A percentile compares a stretch with the other conserved stretches of the same genome.
These are phyloP conservation scores for Oxycera nigricornis DNA, from an alignment of 2,888 invertebrate species.

Conservation along the genomic window DNA sequence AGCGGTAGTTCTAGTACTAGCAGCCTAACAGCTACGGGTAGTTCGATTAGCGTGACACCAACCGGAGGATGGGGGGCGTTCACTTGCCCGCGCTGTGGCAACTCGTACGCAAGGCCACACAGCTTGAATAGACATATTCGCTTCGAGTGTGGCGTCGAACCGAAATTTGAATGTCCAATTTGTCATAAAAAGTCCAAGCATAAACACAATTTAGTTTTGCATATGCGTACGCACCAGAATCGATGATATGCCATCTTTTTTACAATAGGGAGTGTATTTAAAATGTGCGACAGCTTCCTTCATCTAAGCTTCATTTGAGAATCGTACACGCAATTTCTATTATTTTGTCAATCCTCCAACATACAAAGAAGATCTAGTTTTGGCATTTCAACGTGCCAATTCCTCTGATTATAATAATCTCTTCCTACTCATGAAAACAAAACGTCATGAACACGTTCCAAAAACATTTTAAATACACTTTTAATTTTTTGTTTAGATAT, in stretches of 20 bases:
- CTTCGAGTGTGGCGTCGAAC: conserved; percentile 69
- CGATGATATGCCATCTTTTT: conserved; percentile 57
- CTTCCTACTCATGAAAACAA: too few species aligned
- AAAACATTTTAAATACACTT: too few species aligned
- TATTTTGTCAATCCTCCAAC: too few species aligned
- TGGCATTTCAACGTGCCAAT: too few species aligned
- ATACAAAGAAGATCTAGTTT: too few species aligned
- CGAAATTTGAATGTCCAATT: conserved; percentile 68
- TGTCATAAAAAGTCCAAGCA: conserved; percentile 68
- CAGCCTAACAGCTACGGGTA: conserved; percentile 16
- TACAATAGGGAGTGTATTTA: background rate
- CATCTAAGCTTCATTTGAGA: too few species aligned
- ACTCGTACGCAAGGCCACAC: conserved; percentile 66
- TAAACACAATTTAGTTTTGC: conserved; percentile 63
- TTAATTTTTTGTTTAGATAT: too few species aligned
- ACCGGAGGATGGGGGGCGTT: conserved; percentile 57
- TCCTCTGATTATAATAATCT: too few species aligned
- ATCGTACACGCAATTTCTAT: too few species aligned
- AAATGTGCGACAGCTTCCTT: background rate
- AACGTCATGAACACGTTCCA: too few species aligned
- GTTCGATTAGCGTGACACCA: background rate
- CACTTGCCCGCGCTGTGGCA: conserved; percentile 66
- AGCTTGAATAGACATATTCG: conserved; percentile 67
- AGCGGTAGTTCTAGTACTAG: conserved; percentile 45
- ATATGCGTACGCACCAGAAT: conserved; percentile 63